Base-by-base conservation (phyloP, 2,888 invertebrate genomes). In the Dolichopus griseipennis region DNA sequence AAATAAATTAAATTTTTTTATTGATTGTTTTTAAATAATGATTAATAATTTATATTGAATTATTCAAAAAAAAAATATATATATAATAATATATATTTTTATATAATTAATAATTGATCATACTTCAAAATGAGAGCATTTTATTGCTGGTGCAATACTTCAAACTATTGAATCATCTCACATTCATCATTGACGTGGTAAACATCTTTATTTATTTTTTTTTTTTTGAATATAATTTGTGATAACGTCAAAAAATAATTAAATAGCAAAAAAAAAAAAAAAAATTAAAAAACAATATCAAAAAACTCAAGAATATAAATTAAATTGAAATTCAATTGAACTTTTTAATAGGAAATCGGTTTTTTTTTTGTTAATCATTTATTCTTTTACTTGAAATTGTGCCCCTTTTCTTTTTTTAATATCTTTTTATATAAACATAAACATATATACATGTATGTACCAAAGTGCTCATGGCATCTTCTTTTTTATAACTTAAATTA, bases 61-160 rank as follows among this genome's bases (percentile, higher is more conserved):
- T 41, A 12, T 27, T 41, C 1, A 41, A 41, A 41, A 41, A 41
- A 41, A 41, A 12, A 41, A 41, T 5, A 41, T 6, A 41, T 6
- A 41, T 15, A 12, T n/a, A n/a, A n/a, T n/a, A n/a, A n/a, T n/a
- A n/a, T n/a, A n/a, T n/a, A n/a, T n/a, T n/a, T n/a, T n/a, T n/a
- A n/a, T 12, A 41, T 41, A 41, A 41, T 41, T 2, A n/a, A 41
- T 7, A 41, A 41, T 41, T 27, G 27, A 27, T 27, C 27, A 27
- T 41, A 52, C 2, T 52, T 18, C 9, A 52, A 52, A 52, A 52
- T 52, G 52, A 52, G 52, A 52, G 9, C 52, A 18, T 41, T 41
- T 41, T 41, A 41, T 52, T 52, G 52, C 52, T 52, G 52, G 52
- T 52, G 52, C 52, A 52, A 52, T 52, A 52, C 52, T 52, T 52